Evolutionary conservation across 2,113 vertebrate genomes (phyloP).

Genomic region (Orientallactaga bullata): DNA sequence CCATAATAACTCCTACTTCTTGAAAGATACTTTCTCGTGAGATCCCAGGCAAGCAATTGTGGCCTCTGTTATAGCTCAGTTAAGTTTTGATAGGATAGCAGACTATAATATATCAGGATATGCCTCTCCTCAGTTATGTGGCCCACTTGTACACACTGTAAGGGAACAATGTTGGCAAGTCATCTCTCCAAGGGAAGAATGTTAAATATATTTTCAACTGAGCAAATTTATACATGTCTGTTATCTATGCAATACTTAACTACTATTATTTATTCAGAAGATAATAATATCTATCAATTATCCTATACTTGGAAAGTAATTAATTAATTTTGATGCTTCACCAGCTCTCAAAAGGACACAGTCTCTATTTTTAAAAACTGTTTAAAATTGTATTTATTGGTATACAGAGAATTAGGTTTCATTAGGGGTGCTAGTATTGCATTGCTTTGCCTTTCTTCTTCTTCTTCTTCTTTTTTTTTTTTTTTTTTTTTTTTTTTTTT

Average conservation of each 20-base stretch:
- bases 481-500: too few species aligned
- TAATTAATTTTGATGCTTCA: background rate
- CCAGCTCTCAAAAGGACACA: background rate
- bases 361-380: too few species aligned
- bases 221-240: background rate
- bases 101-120: too few species aligned
- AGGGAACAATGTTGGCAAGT: background rate
- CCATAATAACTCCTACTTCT: background rate
- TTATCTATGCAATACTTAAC: background rate
- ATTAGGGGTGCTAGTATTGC: background rate
- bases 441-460: too few species aligned
- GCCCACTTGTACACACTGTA: background rate
- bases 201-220: background rate
- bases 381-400: too few species aligned
- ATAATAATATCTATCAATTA: background rate
- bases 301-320: background rate
- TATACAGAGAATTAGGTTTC: too few species aligned
- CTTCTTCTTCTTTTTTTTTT: too few species aligned
- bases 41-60: background rate
- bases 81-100: too few species aligned
- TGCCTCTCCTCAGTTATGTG: background rate
- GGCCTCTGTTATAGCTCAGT: fast-evolving
- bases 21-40: background rate
- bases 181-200: background rate
- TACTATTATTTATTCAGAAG: background rate